These are phyloP conservation scores for Agrochola lychnidis DNA, from an alignment of 2,888 invertebrate species.

Conservation along the genomic window DNA sequence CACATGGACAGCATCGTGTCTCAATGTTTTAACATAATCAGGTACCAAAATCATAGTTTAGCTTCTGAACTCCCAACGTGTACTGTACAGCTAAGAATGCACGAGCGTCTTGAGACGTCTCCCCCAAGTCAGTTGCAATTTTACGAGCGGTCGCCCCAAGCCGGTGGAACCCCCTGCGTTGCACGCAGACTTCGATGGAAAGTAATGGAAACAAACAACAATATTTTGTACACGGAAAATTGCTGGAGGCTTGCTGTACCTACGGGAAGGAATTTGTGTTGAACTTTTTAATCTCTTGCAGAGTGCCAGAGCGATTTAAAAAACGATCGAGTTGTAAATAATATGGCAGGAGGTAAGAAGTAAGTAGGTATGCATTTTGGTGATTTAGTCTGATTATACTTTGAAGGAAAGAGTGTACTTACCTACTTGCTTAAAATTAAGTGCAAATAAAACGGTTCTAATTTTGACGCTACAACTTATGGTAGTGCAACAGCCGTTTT, in stretches of 20 bases:
- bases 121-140: conserved; percentile 88
- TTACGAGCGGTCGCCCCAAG: conserved; percentile 86
- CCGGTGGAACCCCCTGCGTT: conserved; percentile 72
- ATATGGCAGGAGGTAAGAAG: not conserved
- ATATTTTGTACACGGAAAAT: conserved; percentile 61
- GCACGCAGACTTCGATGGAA: conserved; percentile 72
- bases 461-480: not conserved
- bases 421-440: not conserved
- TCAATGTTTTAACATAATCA: not conserved
- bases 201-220: conserved; percentile 74
- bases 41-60: not conserved
- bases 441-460: not conserved
- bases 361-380: not conserved
- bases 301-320: conserved; percentile 1
- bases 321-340: not conserved
- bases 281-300: conserved; percentile 55
- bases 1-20: not conserved
- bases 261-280: conserved; percentile 42
- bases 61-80: conserved; percentile 46
- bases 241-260: conserved; percentile 43
- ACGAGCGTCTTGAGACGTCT: conserved; percentile 88
- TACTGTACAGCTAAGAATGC: conserved; percentile 85
- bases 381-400: not conserved
- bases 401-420: not conserved
- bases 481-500: not conserved